Evolutionary conservation across 1,140 invertebrate genomes (phyloP).

Genomic region (Nephila pilipes): DNA sequence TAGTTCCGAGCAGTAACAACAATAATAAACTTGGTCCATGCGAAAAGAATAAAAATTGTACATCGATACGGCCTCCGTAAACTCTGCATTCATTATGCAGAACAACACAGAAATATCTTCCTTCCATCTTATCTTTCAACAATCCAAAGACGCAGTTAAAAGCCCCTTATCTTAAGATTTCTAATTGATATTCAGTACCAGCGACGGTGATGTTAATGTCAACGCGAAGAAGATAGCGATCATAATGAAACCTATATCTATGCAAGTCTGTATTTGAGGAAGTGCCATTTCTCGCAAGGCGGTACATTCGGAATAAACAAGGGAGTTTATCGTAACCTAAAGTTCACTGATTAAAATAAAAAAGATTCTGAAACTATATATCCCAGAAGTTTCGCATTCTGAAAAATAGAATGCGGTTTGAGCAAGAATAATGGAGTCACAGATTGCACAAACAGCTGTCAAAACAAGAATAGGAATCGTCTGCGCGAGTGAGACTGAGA

Average conservation of each 20-base stretch:
- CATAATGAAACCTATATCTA: constrained; percentile 51
- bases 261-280: not conserved
- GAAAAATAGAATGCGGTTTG: not conserved
- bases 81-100: constrained; percentile 31
- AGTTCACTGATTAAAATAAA: constrained; percentile 6
- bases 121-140: not conserved
- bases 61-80: not conserved
- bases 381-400: not conserved
- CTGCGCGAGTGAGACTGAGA: too few relatives aligned
- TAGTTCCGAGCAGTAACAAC: constrained; percentile 6
- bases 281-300: not conserved
- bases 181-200: constrained; percentile 58
- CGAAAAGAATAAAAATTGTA: not conserved
- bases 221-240: constrained; percentile 20
- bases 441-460: not conserved
- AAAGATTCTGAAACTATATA: not conserved
- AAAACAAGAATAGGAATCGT: not conserved
- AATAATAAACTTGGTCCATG: not conserved
- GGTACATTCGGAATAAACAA: constrained; percentile 3
- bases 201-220: constrained; percentile 4
- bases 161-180: constrained; percentile 22
- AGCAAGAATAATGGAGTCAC: not conserved
- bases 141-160: constrained; percentile 54
- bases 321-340: not conserved
- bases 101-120: not conserved